Conservation (phyloP, 2,113 vertebrate genomes). For the Panthera tigris region DNA sequence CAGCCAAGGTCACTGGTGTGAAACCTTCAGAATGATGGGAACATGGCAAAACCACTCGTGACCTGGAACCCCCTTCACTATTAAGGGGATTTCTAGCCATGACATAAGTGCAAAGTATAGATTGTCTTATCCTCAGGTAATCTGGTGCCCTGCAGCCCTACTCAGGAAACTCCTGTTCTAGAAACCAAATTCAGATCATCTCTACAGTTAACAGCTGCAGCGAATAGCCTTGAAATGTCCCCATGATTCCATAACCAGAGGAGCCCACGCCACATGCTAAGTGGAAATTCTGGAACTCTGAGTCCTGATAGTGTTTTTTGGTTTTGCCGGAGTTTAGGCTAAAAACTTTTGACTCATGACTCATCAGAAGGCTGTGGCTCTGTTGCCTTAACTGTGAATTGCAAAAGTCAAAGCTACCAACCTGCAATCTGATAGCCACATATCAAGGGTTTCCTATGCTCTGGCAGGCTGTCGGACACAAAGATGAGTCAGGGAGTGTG, state of each 20-base stretch:
- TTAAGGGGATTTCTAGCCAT: neutral
- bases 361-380: neutral
- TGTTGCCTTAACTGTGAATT: neutral
- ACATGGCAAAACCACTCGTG: neutral
- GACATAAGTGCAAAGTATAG: neutral
- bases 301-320: neutral
- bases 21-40: neutral
- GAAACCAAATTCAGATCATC: neutral
- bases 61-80: neutral
- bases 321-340: neutral
- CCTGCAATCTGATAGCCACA: constrained; percentile 27
- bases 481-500: fast-evolving
- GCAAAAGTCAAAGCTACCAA: neutral
- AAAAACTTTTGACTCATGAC: neutral
- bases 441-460: neutral
- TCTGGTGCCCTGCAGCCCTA: neutral
- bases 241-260: neutral
- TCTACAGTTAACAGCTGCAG: neutral
- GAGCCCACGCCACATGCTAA: neutral
- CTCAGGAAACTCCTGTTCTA: neutral
- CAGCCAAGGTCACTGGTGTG: neutral
- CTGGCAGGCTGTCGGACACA: neutral
- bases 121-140: neutral
- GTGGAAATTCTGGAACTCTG: constrained; percentile 17
- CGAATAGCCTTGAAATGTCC: neutral